Evolutionary conservation across 2,113 vertebrate genomes (phyloP), one percentile per base, ranked within the genome.

Genomic region (Gambusia holbrooki): DNA sequence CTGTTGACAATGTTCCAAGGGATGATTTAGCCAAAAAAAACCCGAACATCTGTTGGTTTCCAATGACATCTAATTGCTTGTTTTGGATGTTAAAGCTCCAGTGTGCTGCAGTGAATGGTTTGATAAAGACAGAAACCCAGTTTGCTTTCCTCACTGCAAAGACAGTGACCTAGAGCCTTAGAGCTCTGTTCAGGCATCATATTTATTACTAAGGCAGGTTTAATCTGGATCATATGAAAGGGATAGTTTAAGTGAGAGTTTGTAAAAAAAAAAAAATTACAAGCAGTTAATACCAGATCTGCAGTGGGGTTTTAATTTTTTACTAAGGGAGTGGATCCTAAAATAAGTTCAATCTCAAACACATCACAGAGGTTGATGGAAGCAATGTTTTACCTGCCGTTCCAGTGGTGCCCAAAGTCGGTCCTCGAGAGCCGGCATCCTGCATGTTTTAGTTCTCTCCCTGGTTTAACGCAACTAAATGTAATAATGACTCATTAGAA

Each of bases 1-100:
- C 80, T 84, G 86, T 72, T 89, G 87, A 91, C 87, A 89, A 82
- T 81, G 79, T 90, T 90, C 84, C 87, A 90, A 83, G 83, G 86
- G 86, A 75, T 84, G 78, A 85, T 91, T 87, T 90, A 87, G 84
- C 73, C n/a, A 84, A 69, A 11, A 37, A 37, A 11, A 27, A 1
- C 27, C 27, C 27, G 27, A 27, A 81, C 87, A 89, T 89, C 88
- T 91, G 87, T 86, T 84, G 82, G 86, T 81, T 76, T 84, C 67
- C 72, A 62, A 30, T 60, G 81, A 87, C 85, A 89, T 69, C 74
- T 84, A 86, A 58, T 73, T 78, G 84, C 64, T 73, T 71, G 69
- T 78, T 83, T 19, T 0, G 63, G 82, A 33, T 62, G 71, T 54
- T 66, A 84, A 37, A 30, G 69, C 77, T 88, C 73, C 83, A 79